phyloP scores from a whole-genome alignment of 2,113 vertebrate genomes.

The Peromyscus maniculatus region DNA sequence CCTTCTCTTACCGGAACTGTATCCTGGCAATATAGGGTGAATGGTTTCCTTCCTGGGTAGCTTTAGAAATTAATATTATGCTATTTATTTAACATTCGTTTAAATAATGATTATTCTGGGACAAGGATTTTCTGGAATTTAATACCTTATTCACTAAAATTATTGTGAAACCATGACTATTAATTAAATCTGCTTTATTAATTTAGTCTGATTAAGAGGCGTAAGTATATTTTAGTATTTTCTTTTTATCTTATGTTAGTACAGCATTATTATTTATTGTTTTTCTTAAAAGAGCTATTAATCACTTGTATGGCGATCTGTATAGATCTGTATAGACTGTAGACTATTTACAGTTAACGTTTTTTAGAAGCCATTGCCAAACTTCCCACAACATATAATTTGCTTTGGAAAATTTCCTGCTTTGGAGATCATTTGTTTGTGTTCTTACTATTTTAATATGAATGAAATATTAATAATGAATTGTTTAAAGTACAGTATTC shows the following conservation, averaged over 20 bases:
- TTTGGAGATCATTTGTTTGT: constrained; percentile 59
- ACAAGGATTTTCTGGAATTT: constrained; percentile 47
- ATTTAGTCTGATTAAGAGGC: constrained; percentile 50
- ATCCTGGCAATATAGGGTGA: not conserved
- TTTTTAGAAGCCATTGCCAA: constrained; percentile 58
- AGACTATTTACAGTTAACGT: constrained; percentile 40
- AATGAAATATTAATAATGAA: constrained; percentile 79
- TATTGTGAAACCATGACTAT: constrained; percentile 28
- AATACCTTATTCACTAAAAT: constrained; percentile 51
- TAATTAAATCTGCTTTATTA: constrained; percentile 52
- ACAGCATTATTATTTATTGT: not conserved
- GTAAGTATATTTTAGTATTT: constrained; percentile 48
- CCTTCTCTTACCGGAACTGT: not conserved
- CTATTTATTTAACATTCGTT: constrained; percentile 59
- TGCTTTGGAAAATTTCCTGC: constrained; percentile 72
- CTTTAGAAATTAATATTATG: constrained; percentile 40
- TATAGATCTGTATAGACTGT: constrained; percentile 32
- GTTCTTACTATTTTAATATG: constrained; percentile 73
- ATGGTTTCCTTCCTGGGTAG: constrained; percentile 28
- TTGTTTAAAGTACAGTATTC: constrained; percentile 77
- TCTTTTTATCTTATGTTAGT: constrained; percentile 50
- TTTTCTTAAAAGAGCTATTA: constrained; percentile 45
- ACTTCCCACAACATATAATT: constrained; percentile 35
- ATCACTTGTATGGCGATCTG: constrained; percentile 44
- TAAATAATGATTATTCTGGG: constrained; percentile 51